Base-by-base conservation (phyloP, 1,140 invertebrate species). In the Ceratosolen fusciceps region DNA sequence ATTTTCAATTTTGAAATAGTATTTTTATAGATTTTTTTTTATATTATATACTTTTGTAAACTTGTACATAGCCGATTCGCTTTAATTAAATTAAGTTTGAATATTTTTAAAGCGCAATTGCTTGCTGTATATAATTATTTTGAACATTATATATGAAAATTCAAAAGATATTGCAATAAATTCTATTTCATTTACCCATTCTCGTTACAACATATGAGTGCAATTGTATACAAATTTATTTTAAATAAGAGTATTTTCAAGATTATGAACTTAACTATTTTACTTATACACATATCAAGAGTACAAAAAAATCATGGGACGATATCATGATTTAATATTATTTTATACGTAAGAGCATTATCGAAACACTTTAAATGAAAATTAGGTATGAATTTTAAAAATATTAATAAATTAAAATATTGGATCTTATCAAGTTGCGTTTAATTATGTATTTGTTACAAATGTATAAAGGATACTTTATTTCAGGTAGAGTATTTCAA, bases 401-500 rank as follows among this genome's bases (percentile, higher is more conserved):
- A 62, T 29, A 34, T 16, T 4, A 37, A 37, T n/a, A 65, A 37
- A 34, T 65, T 19, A 65, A 65, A 65, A 31, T 65, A 65, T 65
- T 65, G n/a, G 4, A 65, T 16, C 2, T 7, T 37, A 65, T 65
- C 37, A 65, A 37, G 37, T 65, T 65, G 21, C 8, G 34, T 65
- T 65, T 2, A 65, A 37, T n/a, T n/a, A n/a, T n/a, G n/a, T n/a
- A n/a, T 9, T 65, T 37, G 31, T 65, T 65, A 65, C 31, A 34
- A 52, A 52, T 52, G 14, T 52, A 37, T 37, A 9, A 21, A 54
- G 24, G 24, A 72, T 34, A 29, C 24, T 52, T 43, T 71, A 67
- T 54, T 29, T 72, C 16, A 54, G 24, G 14, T 54, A 9, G 12
- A 26, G 43, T n/a, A 72, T 52, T 72, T 54, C 70, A 72, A 58